phyloP scores from a whole-genome alignment of 2,797 vertebrate species.

The Galago senegalensis region DNA sequence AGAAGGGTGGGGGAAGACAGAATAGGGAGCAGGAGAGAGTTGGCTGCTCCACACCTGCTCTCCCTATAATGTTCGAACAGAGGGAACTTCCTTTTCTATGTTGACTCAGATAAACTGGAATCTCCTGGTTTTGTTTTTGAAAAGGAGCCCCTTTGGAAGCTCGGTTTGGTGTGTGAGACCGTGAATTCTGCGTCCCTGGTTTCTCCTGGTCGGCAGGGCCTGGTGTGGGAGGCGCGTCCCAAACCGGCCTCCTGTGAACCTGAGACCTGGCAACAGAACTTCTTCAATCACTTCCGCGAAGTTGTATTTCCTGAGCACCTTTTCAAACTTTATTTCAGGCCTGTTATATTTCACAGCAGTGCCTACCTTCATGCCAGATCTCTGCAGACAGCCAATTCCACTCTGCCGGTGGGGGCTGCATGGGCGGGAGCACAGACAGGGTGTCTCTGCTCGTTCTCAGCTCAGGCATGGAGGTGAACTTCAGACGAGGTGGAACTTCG shows the following conservation, averaged over 20 bases:
- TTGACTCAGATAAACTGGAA: background rate
- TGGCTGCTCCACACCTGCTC: background rate
- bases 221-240: background rate
- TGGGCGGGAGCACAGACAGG: no score
- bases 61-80: background rate
- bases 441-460: background rate
- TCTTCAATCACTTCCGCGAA: background rate
- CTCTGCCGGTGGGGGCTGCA: fast-evolving
- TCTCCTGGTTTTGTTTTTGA: background rate
- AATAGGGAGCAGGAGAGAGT: background rate
- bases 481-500: background rate
- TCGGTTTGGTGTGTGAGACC: background rate
- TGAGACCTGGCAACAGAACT: background rate
- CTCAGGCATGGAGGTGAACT: background rate
- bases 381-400: background rate
- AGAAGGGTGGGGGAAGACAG: background rate
- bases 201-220: background rate
- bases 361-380: background rate
- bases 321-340: no score
- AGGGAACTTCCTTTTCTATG: background rate
- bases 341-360: no score
- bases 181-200: background rate
- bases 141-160: background rate
- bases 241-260: background rate
- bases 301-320: background rate